Evolutionary conservation across 2,797 vertebrate genomes (phyloP).

Genomic region (Sciurus carolinensis): DNA sequence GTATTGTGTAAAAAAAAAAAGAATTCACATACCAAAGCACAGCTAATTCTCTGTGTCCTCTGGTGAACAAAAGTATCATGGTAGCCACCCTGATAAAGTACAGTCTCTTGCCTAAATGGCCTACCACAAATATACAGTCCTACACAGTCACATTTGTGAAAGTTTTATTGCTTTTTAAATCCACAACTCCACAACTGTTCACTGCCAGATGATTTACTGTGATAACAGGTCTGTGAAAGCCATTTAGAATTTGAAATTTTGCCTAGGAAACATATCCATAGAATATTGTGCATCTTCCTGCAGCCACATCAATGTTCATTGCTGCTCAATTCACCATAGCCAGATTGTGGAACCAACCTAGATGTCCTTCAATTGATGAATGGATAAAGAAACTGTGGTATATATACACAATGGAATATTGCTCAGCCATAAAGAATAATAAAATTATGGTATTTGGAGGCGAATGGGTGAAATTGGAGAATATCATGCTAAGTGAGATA

Average conservation of each 20-base stretch:
- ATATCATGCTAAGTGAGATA: too few species aligned
- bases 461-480: too few species aligned
- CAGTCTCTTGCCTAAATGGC: neutral
- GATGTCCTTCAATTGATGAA: too few species aligned
- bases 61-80: neutral
- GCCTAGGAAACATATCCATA: neutral
- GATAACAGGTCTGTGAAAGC: neutral
- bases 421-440: too few species aligned
- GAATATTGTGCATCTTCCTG: neutral
- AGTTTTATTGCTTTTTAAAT: neutral
- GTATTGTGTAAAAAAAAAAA: neutral
- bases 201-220: neutral
- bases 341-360: too few species aligned
- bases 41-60: neutral
- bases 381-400: too few species aligned
- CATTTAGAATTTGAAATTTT: slow-evolving; percentile 44
- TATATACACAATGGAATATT: too few species aligned
- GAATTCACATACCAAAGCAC: neutral
- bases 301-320: too few species aligned
- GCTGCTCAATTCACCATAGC: too few species aligned
- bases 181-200: neutral
- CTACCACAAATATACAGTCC: neutral
- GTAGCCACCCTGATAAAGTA: neutral
- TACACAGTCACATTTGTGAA: neutral
- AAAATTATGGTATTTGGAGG: too few species aligned